Evolutionary conservation across 2,888 invertebrate genomes (phyloP).

Genomic region (Noctua comes): DNA sequence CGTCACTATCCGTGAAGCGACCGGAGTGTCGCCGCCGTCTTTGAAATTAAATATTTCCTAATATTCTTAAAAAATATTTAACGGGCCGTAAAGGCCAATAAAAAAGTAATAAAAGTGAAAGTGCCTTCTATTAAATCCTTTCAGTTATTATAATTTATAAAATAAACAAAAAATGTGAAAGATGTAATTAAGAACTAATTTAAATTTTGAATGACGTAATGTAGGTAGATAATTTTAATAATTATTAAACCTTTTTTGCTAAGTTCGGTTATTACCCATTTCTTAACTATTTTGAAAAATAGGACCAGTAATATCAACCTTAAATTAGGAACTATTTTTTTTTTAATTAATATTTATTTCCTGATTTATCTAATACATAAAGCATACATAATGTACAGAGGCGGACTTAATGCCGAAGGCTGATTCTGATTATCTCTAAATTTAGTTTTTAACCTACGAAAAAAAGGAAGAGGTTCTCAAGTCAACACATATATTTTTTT

Average conservation of each 20-base stretch:
- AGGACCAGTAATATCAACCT: background rate
- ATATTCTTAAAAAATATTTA: background rate
- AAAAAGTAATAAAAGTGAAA: conserved; percentile 1
- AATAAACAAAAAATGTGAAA: background rate
- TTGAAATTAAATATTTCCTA: background rate
- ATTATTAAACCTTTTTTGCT: background rate
- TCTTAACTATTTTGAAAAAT: background rate
- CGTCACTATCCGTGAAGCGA: too few relatives aligned
- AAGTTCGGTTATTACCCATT: background rate
- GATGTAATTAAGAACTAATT: background rate
- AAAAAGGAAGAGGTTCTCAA: too few relatives aligned
- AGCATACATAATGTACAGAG: too few relatives aligned
- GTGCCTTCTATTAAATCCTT: background rate
- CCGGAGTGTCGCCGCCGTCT: too few relatives aligned
- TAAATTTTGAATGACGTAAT: background rate
- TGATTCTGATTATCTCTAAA: too few relatives aligned
- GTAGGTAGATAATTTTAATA: background rate
- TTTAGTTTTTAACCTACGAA: too few relatives aligned
- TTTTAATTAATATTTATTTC: too few relatives aligned
- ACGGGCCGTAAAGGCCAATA: background rate
- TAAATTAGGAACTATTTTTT: too few relatives aligned
- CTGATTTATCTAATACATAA: too few relatives aligned
- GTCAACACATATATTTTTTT: too few relatives aligned
- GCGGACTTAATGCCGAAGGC: too few relatives aligned
- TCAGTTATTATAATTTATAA: conserved; percentile 3